Evolutionary conservation across 2,888 invertebrate genomes (phyloP).

Genomic region (Caenorhabditis zanzibari): DNA sequence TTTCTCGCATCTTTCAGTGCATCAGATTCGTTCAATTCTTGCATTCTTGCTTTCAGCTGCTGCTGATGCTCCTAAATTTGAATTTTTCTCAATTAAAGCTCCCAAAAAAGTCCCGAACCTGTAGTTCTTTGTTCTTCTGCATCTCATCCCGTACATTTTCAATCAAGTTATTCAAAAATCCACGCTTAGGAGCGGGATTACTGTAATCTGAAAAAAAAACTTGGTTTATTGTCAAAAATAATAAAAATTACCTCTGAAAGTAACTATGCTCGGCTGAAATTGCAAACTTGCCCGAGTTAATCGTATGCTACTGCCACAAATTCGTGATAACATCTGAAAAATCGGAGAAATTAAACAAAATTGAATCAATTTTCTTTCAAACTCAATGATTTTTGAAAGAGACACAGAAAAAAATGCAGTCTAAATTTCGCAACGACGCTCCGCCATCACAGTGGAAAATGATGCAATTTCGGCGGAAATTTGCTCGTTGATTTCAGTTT

Average conservation of each 20-base stretch:
- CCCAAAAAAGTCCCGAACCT: too few relatives aligned
- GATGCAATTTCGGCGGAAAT: conserved; percentile 50
- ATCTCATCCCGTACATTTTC: conserved; percentile 89
- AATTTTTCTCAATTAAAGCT: too few relatives aligned
- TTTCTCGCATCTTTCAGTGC: conserved; percentile 92
- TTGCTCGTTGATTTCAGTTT: neutral
- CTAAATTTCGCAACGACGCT: conserved; percentile 55
- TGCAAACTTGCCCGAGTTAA: conserved; percentile 32
- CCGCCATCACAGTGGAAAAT: conserved; percentile 45
- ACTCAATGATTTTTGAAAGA: neutral
- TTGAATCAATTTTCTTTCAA: neutral
- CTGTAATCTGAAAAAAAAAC: conserved; percentile 65
- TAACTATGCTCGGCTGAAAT: conserved; percentile 34
- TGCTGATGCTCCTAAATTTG: conserved; percentile 80
- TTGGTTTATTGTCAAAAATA: too few relatives aligned
- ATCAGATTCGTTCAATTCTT: conserved; percentile 92
- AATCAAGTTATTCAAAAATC: conserved; percentile 79
- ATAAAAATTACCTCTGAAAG: conserved; percentile 40
- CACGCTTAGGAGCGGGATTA: conserved; percentile 63
- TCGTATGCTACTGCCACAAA: conserved; percentile 46
- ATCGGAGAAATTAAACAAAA: conserved; percentile 3
- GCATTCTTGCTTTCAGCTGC: conserved; percentile 77
- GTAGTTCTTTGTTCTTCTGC: conserved; percentile 97
- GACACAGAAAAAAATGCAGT: conserved; percentile 33
- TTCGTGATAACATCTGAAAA: conserved; percentile 57